Base-by-base conservation (phyloP, 2,113 vertebrate genomes). In the Dendrocopos noguchii region DNA sequence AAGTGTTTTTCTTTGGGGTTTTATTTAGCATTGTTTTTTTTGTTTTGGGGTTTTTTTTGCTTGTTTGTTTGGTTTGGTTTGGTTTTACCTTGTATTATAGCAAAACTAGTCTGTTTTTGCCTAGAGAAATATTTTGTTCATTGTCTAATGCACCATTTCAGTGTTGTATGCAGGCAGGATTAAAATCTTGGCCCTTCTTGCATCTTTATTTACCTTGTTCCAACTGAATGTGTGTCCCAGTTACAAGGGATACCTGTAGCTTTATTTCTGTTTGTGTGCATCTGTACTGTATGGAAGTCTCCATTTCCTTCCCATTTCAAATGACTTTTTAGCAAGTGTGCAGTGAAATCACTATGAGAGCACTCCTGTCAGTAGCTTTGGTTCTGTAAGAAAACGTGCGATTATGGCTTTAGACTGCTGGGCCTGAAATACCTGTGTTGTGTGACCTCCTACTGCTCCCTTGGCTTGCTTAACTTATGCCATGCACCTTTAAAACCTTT, bases 271-370 rank as follows among this genome's bases (percentile, higher is more conserved):
- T 64, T 24, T 57, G n/a, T 46, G 28, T 67, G 15, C 25, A 39
- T 75, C 66, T 0, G 0, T 63, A 16, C 15, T 44, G 7, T 79
- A 46, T 10, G 27, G 15, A 1, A 3, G 9, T 52, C 29, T 67
- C 29, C 6, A 15, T 56, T 87, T 77, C 20, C 22, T 86, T 80
- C 33, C 28, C 20, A 31, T 84, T 77, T 79, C 50, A 84, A 55
- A 39, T 59, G 2, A 42, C 18, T 86, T 80, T 29, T 84, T 67
- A 67, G 47, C 27, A 63, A 66, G 10, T 33, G 65, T 5, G 3
- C 15, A 44, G 28, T 44, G 34, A 68, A 91, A n/a, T 50, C 50
- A 5, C 18, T 84, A 1, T 57, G 57, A 42, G 73, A 81, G 12
- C 10, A 13, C 13, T 50, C 6, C 15, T 46, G 34, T 47, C 47